Percentiles rank a stretch among this genome's conserved stretches.
These are phyloP conservation scores for Gymnodraco acuticeps DNA, from an alignment of 2,797 vertebrate genomes.

Conservation along the genomic window DNA sequence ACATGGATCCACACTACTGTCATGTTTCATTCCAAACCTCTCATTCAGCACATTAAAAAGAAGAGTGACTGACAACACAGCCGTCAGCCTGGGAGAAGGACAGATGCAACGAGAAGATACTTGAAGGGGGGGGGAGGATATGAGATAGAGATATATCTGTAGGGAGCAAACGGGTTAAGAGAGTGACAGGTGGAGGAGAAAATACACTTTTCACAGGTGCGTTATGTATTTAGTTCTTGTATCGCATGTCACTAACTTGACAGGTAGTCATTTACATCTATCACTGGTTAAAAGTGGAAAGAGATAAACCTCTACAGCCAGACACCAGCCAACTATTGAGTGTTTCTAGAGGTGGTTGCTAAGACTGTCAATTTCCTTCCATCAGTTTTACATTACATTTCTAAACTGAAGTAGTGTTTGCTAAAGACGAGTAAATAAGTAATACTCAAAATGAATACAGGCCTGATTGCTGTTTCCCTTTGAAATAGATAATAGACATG, in stretches of 20 bases:
- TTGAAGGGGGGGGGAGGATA: background rate
- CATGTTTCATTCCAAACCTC: conserved; percentile 34
- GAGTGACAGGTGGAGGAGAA: conserved; percentile 24
- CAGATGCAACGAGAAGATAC: background rate
- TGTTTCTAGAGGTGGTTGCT: background rate
- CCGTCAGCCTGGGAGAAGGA: conserved; percentile 5
- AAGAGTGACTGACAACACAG: conserved; percentile 29
- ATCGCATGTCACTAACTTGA: conserved; percentile 9
- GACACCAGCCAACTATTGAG: background rate
- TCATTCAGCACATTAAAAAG: conserved; percentile 34
- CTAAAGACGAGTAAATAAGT: background rate
- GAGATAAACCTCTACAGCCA: conserved; percentile 11
- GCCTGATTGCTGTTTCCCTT: background rate
- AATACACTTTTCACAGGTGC: background rate
- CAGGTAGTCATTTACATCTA: conserved; percentile 27
- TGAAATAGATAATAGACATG: conserved; percentile 7
- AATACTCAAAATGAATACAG: conserved; percentile 1
- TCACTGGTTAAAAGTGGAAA: background rate
- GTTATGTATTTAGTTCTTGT: background rate
- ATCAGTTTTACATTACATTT: background rate
- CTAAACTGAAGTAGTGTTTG: background rate
- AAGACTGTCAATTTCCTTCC: background rate
- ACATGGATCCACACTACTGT: conserved; percentile 36
- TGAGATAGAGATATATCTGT: background rate
- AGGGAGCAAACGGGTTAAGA: background rate